These are phyloP conservation scores for Acrocephalus arundinaceus DNA, from an alignment of 2,113 vertebrate species.

Conservation along the genomic window DNA sequence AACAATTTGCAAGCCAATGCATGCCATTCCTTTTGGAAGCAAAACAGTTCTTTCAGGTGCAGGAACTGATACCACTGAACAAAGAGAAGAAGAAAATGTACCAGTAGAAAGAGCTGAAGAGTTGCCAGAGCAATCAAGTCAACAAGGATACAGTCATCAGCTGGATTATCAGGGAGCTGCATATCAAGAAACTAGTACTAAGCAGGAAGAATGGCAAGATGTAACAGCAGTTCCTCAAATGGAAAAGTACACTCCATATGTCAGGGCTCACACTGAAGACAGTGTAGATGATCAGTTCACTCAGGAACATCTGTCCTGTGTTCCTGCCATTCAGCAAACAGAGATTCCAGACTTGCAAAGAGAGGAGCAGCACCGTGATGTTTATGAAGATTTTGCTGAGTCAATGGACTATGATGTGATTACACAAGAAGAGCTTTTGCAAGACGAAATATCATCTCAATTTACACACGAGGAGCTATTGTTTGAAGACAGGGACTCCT, in stretches of 20 bases:
- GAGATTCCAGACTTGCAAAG: conserved; percentile 41
- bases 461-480: conserved; percentile 58
- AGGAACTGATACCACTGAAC: conserved; percentile 5
- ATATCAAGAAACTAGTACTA: conserved; percentile 32
- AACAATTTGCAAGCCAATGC: conserved; percentile 62
- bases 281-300: background rate
- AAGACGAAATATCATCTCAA: conserved; percentile 69
- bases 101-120: conserved; percentile 55
- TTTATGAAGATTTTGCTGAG: conserved; percentile 73
- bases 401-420: conserved; percentile 83
- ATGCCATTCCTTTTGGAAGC: conserved; percentile 74
- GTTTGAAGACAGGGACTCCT: conserved; percentile 68
- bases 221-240: background rate
- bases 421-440: conserved; percentile 75
- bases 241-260: background rate
- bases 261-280: conserved; percentile 40
- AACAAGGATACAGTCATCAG: background rate
- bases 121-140: conserved; percentile 47
- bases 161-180: background rate
- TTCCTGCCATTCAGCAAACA: background rate
- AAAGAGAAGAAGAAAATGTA: conserved; percentile 49
- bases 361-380: background rate
- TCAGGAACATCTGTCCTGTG: background rate
- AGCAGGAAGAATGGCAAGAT: conserved; percentile 5
- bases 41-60: conserved; percentile 9